Percentiles rank a stretch among this genome's conserved stretches.
phyloP scores from a whole-genome alignment of 2,113 vertebrate species.

The Donacobius atricapilla region DNA sequence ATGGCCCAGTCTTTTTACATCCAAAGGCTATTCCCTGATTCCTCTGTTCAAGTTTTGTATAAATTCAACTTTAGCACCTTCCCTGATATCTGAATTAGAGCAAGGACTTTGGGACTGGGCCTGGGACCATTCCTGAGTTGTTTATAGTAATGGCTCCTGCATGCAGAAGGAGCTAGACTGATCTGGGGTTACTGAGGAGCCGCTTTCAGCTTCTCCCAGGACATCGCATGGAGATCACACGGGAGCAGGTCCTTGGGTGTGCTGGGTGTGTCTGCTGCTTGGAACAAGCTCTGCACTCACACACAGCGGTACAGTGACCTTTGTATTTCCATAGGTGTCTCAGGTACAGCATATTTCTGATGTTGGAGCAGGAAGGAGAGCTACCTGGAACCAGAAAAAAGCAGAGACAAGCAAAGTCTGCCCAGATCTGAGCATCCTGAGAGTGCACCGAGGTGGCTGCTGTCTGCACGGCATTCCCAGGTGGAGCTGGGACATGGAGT shows the following conservation, averaged over 20 bases:
- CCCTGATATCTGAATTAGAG: not conserved
- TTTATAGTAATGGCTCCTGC: not conserved
- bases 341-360: not conserved
- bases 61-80: not conserved
- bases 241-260: not conserved
- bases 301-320: not conserved
- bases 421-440: not conserved
- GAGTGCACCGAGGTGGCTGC: not conserved
- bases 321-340: conserved; percentile 32
- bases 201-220: not conserved
- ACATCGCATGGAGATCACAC: not conserved
- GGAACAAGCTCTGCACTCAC: not conserved
- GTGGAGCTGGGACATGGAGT: not conserved
- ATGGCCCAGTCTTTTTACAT: not conserved
- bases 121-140: fast-evolving
- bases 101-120: not conserved
- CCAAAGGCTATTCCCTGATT: not conserved
- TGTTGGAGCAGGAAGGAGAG: not conserved
- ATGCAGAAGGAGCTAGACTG: not conserved
- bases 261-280: not conserved
- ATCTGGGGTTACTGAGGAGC: not conserved
- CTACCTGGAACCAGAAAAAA: not conserved
- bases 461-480: not conserved
- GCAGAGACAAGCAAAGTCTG: not conserved
- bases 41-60: not conserved